Evolutionary conservation across 2,113 vertebrate genomes (phyloP), one percentile per base, ranked within the genome.

Genomic region (Pseudois nayaur): DNA sequence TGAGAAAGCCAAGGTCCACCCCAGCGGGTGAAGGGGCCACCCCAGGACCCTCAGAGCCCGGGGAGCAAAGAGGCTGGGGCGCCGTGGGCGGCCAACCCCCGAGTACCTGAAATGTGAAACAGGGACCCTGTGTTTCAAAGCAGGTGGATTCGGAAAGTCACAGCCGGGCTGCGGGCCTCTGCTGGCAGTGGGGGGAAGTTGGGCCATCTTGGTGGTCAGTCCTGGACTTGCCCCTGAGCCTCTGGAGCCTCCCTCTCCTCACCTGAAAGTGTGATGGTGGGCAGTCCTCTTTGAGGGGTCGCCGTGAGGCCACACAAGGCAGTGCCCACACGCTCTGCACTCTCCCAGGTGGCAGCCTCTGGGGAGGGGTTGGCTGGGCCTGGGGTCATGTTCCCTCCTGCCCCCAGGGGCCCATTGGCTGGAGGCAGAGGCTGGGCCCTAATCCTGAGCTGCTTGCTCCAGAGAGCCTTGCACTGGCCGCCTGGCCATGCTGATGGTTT

Each of bases 151-250:
- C 15, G 1, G 67, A 43, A 92, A 92, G 86, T 14, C 29, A 17
- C 15, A 19, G 33, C 23, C 3, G 0, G 6, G 52, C 31, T 0
- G 0, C 0, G 1, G 62, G 36, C 55, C 93, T 48, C 60, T 54
- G 31, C 11, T 21, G 33, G 45, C 45, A 21, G 33, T 74, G 9
- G 1, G 0, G 0, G 14, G 27, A 19, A 4, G 52, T 3, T 17
- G 59, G 83, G 52, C 45, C 0, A 0, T 11, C 4, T 1, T 1
- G 55, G 43, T 8, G 4, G 11, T 3, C 76, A 43, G 40, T 36
- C 67, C 27, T 6, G 43, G 23, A 1, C 13, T 2, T 45, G 86
- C 82, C 74, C 33, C 17, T 6, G 55, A 2, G 23, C 45, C 43
- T 13, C 36, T 0, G 4, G 25, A 13, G 25, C 25, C 21, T 29